Percentiles rank a stretch among this genome's conserved stretches.
Conservation (phyloP, 2,888 invertebrate species). For the Aradus depressus region DNA sequence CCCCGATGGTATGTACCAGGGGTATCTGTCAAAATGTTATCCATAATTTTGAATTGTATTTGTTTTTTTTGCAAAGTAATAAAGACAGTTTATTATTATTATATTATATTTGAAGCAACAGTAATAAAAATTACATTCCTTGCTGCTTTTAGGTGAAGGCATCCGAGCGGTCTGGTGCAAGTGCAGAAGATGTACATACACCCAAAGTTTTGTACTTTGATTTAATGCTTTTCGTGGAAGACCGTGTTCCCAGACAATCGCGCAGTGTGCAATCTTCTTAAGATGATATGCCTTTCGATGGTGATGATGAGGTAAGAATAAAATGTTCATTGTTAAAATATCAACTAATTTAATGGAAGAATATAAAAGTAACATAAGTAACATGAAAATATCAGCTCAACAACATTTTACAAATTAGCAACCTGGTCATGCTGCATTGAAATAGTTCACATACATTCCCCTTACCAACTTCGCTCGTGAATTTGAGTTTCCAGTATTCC, state of each 20-base stretch:
- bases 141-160: constrained; percentile 11
- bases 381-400: not conserved
- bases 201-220: constrained; percentile 17
- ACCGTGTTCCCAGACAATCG: constrained; percentile 6
- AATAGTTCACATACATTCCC: constrained; percentile 22
- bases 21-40: too few relatives aligned
- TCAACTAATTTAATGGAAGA: not conserved
- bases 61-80: too few relatives aligned
- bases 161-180: constrained; percentile 9
- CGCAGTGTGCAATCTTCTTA: constrained; percentile 2
- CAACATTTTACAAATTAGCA: not conserved
- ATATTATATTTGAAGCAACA: too few relatives aligned
- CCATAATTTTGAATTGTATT: too few relatives aligned
- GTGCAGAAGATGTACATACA: constrained; percentile 8
- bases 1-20: too few relatives aligned
- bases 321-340: too few relatives aligned
- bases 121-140: too few relatives aligned
- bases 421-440: constrained; percentile 21
- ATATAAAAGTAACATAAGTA: not conserved
- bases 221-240: constrained; percentile 15
- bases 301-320: constrained; percentile 8
- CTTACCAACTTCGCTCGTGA: constrained; percentile 16
- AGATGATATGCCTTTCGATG: constrained; percentile 19
- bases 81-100: too few relatives aligned
- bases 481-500: constrained; percentile 3